Base-by-base conservation (phyloP, 2,888 invertebrate species). In the Pristionchus entomophagus region DNA sequence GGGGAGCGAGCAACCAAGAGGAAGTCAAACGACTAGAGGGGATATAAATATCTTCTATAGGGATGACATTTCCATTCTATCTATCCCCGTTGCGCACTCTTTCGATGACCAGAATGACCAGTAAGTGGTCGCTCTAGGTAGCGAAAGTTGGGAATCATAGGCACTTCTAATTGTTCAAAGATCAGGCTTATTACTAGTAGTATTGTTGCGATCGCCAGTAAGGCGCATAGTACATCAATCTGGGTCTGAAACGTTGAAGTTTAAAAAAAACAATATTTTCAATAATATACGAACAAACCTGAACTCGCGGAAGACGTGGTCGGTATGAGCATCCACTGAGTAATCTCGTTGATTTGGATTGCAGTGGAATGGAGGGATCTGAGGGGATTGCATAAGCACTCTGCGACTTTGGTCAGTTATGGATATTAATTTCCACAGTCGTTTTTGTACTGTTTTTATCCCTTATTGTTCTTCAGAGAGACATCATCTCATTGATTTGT, bases 271-370 rank as follows among this genome's bases (percentile, higher is more conserved):
- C 14, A 35, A n/a, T n/a, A n/a, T n/a, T n/a, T n/a, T n/a, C n/a
- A n/a, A n/a, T 22, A n/a, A 59, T 32, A 38, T 17, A 22, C 17
- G 10, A 45, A 45, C 19, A 1, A 59, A 84, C 83, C 49, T 84
- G 49, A 84, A 84, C 49, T 84, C 65, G 22, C 83, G n/a, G 83
- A 84, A 84, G 22, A 90, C 56, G 0, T 87, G 86, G 62, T 90
- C 90, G 14, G 88, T 88, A 10, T 87, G 84, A 17, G 86, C 84
- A 69, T 90, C 90, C 17, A 90, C 90, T 5, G 83, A 41, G 49
- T 65, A 84, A n/a, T 84, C 83, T 14, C 83, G 41, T n/a, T 82
- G 56, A 26, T 53, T 35, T 17, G 45, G 32, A 65, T 22, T 32
- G 17, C 65, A 65, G n/a, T 84, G 83, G 49, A 84, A 65, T 0